These are phyloP conservation scores for Cynocephalus volans DNA, from an alignment of 2,113 vertebrate genomes.

Conservation along the genomic window DNA sequence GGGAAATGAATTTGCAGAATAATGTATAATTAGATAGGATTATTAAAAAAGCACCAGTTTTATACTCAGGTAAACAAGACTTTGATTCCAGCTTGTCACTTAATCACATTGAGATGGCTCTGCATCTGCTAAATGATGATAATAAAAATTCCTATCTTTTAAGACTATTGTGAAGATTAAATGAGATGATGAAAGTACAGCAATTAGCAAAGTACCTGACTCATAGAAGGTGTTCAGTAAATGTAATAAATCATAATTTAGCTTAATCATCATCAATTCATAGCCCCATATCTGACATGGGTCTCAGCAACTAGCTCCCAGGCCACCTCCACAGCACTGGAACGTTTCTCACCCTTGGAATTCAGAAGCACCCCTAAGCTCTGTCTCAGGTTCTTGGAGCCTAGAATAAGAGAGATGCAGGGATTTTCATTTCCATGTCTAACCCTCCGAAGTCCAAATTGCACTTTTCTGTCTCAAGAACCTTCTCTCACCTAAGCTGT, in stretches of 20 bases:
- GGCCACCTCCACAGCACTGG: not conserved
- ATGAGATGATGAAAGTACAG: not conserved
- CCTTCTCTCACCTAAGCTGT: not conserved
- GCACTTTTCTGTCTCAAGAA: not conserved
- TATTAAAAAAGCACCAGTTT: conserved; percentile 33
- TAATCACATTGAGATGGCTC: not conserved
- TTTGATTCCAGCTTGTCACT: conserved; percentile 8
- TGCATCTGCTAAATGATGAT: not conserved
- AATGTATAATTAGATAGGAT: not conserved
- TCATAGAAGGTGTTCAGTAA: not conserved
- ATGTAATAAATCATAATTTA: not conserved
- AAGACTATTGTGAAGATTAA: not conserved
- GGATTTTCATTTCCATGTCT: not conserved
- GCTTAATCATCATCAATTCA: not conserved
- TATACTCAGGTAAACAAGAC: not conserved
- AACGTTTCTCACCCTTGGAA: not conserved
- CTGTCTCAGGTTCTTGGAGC: not conserved
- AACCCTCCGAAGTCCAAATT: not conserved
- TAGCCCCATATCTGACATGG: too few species aligned
- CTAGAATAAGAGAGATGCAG: not conserved
- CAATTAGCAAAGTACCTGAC: conserved; percentile 1
- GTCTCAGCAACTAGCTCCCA: not conserved
- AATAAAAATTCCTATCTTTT: not conserved
- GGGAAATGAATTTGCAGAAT: not conserved
- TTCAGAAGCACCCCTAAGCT: not conserved